Evolutionary conservation across 2,113 vertebrate species (phyloP).

Genomic region (Pseudopodoces humilis): DNA sequence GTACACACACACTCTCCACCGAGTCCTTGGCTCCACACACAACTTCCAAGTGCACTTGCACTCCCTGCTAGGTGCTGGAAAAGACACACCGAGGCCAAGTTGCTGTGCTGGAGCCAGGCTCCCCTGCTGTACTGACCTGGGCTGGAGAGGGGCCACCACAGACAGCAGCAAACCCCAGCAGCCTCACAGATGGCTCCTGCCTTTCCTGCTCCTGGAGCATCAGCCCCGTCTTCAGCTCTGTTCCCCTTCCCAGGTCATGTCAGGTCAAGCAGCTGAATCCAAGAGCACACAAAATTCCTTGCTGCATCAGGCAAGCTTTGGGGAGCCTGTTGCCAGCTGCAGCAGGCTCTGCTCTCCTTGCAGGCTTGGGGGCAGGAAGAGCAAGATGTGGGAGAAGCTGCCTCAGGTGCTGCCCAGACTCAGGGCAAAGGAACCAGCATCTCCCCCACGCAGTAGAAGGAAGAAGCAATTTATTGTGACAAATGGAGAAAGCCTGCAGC

Average conservation of each 20-base stretch:
- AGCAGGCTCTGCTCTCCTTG: neutral
- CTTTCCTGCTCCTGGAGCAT: neutral
- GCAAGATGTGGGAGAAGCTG: neutral
- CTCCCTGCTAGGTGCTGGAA: neutral
- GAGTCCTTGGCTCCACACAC: neutral
- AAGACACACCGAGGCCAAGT: neutral
- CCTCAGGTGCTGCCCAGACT: neutral
- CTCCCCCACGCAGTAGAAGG: neutral
- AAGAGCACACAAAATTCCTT: neutral
- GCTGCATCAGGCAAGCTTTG: neutral
- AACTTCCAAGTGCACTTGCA: neutral
- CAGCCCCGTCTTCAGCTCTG: neutral
- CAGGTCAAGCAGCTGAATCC: neutral
- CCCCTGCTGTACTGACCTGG: neutral
- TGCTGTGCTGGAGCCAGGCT: neutral
- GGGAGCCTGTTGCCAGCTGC: neutral
- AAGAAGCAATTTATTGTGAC: constrained; percentile 35
- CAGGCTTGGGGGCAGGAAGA: neutral
- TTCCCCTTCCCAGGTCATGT: neutral
- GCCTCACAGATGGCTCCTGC: neutral
- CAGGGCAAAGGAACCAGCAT: neutral
- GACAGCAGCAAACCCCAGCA: neutral
- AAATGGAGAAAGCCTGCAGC: neutral
- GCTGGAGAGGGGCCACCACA: neutral
- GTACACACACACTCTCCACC: neutral